Evolutionary conservation across 2,888 invertebrate species (phyloP).

Genomic region (Cremastobaeus sp.): DNA sequence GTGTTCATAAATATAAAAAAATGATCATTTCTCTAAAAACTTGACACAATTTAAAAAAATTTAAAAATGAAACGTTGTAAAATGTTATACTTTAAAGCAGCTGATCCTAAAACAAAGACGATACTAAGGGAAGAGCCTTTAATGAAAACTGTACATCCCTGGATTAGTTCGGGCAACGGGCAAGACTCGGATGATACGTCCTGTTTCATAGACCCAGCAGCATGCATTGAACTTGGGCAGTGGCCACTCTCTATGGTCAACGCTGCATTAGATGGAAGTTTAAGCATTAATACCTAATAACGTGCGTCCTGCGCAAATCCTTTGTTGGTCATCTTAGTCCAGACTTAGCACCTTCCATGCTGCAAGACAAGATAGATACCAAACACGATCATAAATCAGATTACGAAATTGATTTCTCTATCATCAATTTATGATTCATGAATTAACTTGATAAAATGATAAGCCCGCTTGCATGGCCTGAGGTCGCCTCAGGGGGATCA

Average conservation of each 20-base stretch:
- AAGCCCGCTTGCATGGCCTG: neutral
- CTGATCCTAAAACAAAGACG: conserved; percentile 76
- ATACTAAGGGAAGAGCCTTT: conserved; percentile 68
- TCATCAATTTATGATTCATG: conserved; percentile 21
- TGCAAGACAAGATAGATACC: conserved; percentile 44
- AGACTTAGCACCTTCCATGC: conserved; percentile 70
- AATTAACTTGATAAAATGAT: conserved; percentile 22
- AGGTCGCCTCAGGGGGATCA: conserved; percentile 12
- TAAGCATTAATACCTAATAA: conserved; percentile 78
- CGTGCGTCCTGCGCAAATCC: conserved; percentile 73
- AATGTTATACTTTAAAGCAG: conserved; percentile 73
- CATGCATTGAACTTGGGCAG: conserved; percentile 50
- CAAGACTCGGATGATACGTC: conserved; percentile 68
- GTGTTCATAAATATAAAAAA: conserved; percentile 2
- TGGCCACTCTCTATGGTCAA: conserved; percentile 65
- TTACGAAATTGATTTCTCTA: conserved; percentile 47
- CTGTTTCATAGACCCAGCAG: conserved; percentile 69
- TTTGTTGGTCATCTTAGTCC: conserved; percentile 75
- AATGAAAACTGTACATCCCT: conserved; percentile 78
- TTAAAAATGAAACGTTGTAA: conserved; percentile 68
- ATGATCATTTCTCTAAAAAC: conserved; percentile 67
- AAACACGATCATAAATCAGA: conserved; percentile 57
- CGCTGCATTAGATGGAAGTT: conserved; percentile 73
- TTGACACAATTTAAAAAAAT: too few relatives aligned
- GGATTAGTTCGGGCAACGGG: conserved; percentile 76